These are phyloP conservation scores for Lathamus discolor DNA, from an alignment of 2,113 vertebrate species.

Conservation along the genomic window DNA sequence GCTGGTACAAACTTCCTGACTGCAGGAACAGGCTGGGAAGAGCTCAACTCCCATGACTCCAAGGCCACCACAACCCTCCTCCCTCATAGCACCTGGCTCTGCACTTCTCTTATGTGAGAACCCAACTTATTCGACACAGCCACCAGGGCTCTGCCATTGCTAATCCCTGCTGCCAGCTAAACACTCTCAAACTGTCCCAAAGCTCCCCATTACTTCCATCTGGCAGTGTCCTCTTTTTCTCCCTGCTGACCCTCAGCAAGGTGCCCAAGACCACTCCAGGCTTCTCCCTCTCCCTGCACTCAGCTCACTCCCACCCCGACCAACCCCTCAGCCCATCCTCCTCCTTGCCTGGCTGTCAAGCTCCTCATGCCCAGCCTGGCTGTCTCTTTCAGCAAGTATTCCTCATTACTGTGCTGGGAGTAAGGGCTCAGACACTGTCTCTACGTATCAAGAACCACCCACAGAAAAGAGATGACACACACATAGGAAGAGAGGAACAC, in stretches of 20 bases:
- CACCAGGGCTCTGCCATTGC: background rate
- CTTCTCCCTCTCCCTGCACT: background rate
- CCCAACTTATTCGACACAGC: background rate
- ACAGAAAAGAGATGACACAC: background rate
- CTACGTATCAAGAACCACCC: background rate
- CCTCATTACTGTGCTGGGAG: rapidly evolving
- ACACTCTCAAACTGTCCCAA: background rate
- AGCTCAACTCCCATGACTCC: background rate
- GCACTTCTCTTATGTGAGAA: background rate
- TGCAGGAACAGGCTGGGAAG: background rate
- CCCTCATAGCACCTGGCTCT: background rate
- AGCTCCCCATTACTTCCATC: background rate
- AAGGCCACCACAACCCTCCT: background rate
- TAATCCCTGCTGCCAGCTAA: background rate
- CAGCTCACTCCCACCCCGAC: background rate
- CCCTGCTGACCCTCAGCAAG: too few species aligned
- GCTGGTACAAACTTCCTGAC: background rate
- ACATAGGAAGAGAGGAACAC: background rate
- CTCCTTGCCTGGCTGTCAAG: background rate
- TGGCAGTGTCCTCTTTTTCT: too few species aligned
- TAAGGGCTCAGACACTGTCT: background rate
- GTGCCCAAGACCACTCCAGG: background rate
- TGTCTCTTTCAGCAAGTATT: background rate
- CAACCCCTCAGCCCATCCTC: background rate
- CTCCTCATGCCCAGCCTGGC: background rate